Conservation (phyloP, 2,113 vertebrate genomes). For the Proteles cristata region DNA sequence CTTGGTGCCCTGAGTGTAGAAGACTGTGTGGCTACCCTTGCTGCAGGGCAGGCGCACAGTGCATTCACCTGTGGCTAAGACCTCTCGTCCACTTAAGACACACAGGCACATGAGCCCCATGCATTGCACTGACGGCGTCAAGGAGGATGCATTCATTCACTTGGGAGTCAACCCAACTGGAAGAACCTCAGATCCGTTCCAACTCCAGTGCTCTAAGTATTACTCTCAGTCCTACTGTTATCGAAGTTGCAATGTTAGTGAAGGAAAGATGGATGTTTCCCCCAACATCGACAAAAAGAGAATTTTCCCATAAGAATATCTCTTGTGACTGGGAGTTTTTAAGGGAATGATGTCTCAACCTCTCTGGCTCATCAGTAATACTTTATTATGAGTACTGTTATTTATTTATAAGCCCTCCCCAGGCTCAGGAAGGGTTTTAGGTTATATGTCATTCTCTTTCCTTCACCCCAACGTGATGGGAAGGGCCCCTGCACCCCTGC, state of each 20-base stretch:
- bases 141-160: rapidly evolving
- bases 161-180: no score
- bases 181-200: neutral
- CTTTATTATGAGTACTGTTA: neutral
- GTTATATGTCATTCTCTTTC: neutral
- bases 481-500: neutral
- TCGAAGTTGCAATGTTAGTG: neutral
- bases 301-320: neutral
- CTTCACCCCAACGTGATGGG: rapidly evolving
- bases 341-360: neutral
- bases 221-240: neutral
- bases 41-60: rapidly evolving
- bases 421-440: neutral
- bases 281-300: neutral
- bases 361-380: neutral
- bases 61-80: no score
- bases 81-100: rapidly evolving
- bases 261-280: neutral
- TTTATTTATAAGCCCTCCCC: neutral
- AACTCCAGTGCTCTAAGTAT: neutral
- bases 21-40: neutral
- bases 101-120: rapidly evolving
- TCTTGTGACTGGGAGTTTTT: neutral
- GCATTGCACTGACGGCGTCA: rapidly evolving
- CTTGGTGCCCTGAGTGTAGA: neutral